phyloP scores from a whole-genome alignment of 2,113 vertebrate genomes.

The Pluvianellus socialis region DNA sequence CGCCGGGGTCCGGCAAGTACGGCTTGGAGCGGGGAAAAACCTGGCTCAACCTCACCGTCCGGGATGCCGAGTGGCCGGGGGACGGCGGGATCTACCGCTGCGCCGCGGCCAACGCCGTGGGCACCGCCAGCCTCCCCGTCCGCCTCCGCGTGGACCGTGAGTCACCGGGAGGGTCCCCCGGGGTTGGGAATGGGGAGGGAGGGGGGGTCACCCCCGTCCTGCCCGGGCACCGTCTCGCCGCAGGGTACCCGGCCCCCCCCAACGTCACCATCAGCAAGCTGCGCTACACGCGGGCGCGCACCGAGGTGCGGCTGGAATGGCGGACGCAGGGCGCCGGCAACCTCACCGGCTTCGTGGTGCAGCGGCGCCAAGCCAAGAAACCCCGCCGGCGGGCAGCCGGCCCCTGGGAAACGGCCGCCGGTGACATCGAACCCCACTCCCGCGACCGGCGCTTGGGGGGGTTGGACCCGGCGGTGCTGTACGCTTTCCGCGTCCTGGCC shows the following conservation, averaged over 20 bases:
- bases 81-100: conserved; percentile 86
- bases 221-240: neutral
- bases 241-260: conserved; percentile 86
- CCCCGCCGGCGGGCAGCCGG: neutral
- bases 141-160: conserved; percentile 84
- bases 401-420: conserved; percentile 78
- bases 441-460: conserved; percentile 76
- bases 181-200: too few species aligned
- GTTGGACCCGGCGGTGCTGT: conserved; percentile 79
- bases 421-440: conserved; percentile 76
- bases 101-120: conserved; percentile 81
- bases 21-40: conserved; percentile 69
- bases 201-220: neutral
- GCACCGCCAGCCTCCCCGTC: conserved; percentile 78
- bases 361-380: conserved; percentile 71
- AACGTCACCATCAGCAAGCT: conserved; percentile 84
- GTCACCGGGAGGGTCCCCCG: neutral
- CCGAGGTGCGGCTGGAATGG: conserved; percentile 88
- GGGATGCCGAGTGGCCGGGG: conserved; percentile 70
- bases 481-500: conserved; percentile 84
- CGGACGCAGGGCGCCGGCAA: conserved; percentile 63
- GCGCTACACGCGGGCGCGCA: conserved; percentile 77
- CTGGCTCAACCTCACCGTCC: conserved; percentile 82
- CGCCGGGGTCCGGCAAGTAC: conserved; percentile 73
- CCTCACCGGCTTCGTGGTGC: conserved; percentile 85